Base-by-base conservation (phyloP, 2,113 vertebrate genomes). In the Dipodomys ordii region DNA sequence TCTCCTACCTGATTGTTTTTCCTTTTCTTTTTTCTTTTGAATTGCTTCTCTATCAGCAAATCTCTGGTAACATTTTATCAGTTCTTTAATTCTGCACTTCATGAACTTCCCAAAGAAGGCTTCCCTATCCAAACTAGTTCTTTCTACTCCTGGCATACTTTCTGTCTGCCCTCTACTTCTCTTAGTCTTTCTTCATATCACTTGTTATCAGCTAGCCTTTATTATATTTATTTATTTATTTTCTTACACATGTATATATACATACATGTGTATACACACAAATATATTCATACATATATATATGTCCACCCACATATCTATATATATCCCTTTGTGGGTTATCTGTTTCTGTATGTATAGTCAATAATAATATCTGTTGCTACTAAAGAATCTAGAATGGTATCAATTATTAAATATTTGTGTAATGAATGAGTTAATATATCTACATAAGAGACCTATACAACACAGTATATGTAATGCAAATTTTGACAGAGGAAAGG, bases 401-500 rank as follows among this genome's bases (percentile, higher is more conserved):
- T 87, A 73, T 69, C n/a, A 92, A 28, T 83, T 90, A 84, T 57
- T 89, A 82, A 73, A 73, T 2, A 74, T 72, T 71, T 53, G 5
- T 49, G 35, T 79, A 64, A 35, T 92, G 12, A 49, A 68, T 81
- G 3, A 87, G 64, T 86, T 20, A 72, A 85, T 44, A 10, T 44
- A 78, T 57, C 9, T 49, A 91, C 19, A 46, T 62, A 16, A 32
- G 25, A 71, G 88, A 88, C 44, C 28, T 53, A 74, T 77, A 64
- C 57, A 82, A 35, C 27, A 46, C 13, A 91, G 16, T 83, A 35
- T 67, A 19, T 84, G 13, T 15, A 72, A 25, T 72, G 13, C 88
- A 73, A 82, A 53, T 92, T 88, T 91, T 82, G 60, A 23, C 60
- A 88, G 64, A 18, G 46, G 10, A 76, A 16, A 87, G 80, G 30